A percentile compares a stretch with the other conserved stretches of the same genome.
Conservation (phyloP, 2,797 vertebrate genomes). For the Squalus acanthias region DNA sequence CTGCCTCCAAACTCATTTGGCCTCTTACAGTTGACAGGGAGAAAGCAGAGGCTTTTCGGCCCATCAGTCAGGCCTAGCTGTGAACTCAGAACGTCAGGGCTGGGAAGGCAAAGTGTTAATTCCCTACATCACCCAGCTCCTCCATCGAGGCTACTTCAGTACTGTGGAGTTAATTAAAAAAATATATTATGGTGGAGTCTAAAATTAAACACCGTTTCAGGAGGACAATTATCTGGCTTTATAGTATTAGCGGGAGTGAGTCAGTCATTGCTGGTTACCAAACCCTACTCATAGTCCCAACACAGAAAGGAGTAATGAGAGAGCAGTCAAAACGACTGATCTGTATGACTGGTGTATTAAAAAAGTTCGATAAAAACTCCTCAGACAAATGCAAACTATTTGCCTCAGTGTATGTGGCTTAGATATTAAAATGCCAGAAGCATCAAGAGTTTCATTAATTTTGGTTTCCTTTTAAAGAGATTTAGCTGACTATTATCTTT, state of each 20-base stretch:
- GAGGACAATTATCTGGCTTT: neutral
- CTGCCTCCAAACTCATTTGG: neutral
- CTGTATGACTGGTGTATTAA: neutral
- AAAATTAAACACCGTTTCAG: neutral
- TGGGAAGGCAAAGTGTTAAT: neutral
- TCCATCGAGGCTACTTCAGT: neutral
- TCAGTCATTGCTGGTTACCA: neutral
- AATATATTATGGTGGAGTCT: neutral
- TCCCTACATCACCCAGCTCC: neutral
- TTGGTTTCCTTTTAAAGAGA: conserved; percentile 3
- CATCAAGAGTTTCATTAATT: conserved; percentile 26
- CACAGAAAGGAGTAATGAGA: neutral
- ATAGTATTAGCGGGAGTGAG: neutral
- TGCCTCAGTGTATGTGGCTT: neutral
- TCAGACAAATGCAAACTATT: neutral
- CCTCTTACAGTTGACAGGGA: neutral
- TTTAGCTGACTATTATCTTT: neutral
- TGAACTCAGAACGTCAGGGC: neutral
- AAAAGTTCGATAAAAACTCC: neutral
- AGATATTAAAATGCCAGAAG: conserved; percentile 33
- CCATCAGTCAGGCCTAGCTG: neutral
- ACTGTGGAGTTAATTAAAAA: neutral
- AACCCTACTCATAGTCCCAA: neutral
- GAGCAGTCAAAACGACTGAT: neutral
- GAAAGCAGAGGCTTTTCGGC: too few species aligned